These are phyloP conservation scores for Lasioglossum pauxillum DNA, from an alignment of 2,888 invertebrate genomes.

Conservation along the genomic window DNA sequence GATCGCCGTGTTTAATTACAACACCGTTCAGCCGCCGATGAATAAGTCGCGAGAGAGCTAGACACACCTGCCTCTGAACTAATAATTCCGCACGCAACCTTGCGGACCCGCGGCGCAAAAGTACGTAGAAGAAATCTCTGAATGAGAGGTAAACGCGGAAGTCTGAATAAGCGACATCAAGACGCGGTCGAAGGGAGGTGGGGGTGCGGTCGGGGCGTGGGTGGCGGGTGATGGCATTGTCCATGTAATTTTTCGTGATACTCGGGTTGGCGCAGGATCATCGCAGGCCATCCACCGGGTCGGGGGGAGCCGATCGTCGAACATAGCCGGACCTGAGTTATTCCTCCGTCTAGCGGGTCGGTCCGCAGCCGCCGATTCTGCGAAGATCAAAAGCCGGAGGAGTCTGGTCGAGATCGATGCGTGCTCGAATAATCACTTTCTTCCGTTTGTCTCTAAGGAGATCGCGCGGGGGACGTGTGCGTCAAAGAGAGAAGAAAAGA, in stretches of 20 bases:
- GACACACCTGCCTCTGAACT: background rate
- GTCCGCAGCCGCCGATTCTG: background rate
- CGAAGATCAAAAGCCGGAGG: background rate
- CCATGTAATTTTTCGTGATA: constrained; percentile 9
- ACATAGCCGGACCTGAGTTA: constrained; percentile 1
- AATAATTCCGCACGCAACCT: constrained; percentile 8
- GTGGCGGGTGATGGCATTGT: background rate
- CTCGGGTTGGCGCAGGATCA: background rate
- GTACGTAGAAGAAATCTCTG: background rate
- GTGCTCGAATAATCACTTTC: constrained; percentile 17
- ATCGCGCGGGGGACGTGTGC: background rate
- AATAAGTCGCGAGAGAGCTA: background rate
- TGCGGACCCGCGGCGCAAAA: background rate
- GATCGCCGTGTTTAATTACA: background rate
- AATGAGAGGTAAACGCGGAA: constrained; percentile 15
- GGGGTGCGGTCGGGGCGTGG: background rate
- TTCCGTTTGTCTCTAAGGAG: constrained; percentile 11
- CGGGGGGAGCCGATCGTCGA: background rate
- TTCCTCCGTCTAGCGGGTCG: constrained; percentile 5
- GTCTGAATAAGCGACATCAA: constrained; percentile 7
- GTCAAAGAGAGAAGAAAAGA: constrained; percentile 13
- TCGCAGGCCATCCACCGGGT: background rate
- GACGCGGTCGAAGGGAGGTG: background rate
- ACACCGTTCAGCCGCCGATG: background rate
- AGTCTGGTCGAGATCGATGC: constrained; percentile 9